Conservation (phyloP, 2,888 invertebrate genomes). For the Luperina nickerlii region DNA sequence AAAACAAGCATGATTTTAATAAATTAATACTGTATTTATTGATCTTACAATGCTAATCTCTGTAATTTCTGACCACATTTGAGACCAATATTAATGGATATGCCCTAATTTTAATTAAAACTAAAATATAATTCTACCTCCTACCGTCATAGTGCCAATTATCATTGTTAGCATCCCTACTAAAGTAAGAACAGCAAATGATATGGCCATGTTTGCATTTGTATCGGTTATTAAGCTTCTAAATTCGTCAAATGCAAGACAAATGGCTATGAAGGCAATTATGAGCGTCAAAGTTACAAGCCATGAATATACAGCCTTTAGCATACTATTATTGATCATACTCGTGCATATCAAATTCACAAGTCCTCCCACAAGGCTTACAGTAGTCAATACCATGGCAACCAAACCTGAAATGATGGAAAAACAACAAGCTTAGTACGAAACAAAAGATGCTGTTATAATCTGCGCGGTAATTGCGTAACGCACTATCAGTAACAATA, state of each 20-base stretch:
- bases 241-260: slow-evolving; percentile 70
- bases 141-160: slow-evolving; percentile 56
- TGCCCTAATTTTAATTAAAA: neutral
- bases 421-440: neutral
- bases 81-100: neutral
- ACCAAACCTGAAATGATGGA: slow-evolving; percentile 75
- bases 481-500: no score
- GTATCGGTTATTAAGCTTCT: slow-evolving; percentile 52
- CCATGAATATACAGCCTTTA: slow-evolving; percentile 70
- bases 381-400: slow-evolving; percentile 74
- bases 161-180: slow-evolving; percentile 70
- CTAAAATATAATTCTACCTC: slow-evolving; percentile 7
- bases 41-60: neutral
- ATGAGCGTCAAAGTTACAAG: slow-evolving; percentile 71
- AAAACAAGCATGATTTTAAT: neutral
- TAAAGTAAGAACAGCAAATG: slow-evolving; percentile 72
- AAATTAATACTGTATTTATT: neutral
- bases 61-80: neutral
- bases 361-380: slow-evolving; percentile 77
- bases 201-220: slow-evolving; percentile 71
- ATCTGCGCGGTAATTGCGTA: no score
- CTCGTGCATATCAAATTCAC: slow-evolving; percentile 67
- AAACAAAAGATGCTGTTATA: neutral
- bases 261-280: slow-evolving; percentile 73
- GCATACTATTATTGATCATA: slow-evolving; percentile 18